phyloP scores from a whole-genome alignment of 2,113 vertebrate genomes.

The Dermatemys mawii region DNA sequence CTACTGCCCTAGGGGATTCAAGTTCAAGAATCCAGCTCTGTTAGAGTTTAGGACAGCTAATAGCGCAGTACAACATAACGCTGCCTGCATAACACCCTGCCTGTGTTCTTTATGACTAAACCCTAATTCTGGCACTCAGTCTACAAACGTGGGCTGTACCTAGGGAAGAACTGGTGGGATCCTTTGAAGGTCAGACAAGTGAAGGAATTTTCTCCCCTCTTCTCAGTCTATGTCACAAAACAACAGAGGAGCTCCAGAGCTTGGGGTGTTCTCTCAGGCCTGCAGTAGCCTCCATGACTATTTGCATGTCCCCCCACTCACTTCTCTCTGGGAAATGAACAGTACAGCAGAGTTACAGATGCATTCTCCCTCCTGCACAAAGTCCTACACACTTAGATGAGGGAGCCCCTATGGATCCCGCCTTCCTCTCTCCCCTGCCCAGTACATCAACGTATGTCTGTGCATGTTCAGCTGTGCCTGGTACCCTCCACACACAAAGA shows the following conservation, averaged over 20 bases:
- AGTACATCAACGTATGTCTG: background rate
- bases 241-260: background rate
- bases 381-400: background rate
- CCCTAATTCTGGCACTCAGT: background rate
- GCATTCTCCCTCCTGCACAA: background rate
- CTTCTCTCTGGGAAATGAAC: accelerated
- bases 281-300: accelerated
- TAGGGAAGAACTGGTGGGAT: background rate
- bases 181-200: accelerated
- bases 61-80: background rate
- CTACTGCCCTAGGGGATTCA: conserved; percentile 6
- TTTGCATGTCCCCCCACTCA: background rate
- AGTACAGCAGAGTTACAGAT: background rate
- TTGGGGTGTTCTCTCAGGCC: background rate
- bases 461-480: background rate
- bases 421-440: background rate
- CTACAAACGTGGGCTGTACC: background rate
- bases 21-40: conserved; percentile 66
- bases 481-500: background rate
- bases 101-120: background rate
- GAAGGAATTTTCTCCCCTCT: background rate
- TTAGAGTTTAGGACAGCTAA: conserved; percentile 33
- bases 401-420: background rate
- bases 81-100: background rate
- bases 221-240: background rate